These are phyloP conservation scores for Callithrix jacchus DNA, from an alignment of 2,113 vertebrate species.

Conservation along the genomic window DNA sequence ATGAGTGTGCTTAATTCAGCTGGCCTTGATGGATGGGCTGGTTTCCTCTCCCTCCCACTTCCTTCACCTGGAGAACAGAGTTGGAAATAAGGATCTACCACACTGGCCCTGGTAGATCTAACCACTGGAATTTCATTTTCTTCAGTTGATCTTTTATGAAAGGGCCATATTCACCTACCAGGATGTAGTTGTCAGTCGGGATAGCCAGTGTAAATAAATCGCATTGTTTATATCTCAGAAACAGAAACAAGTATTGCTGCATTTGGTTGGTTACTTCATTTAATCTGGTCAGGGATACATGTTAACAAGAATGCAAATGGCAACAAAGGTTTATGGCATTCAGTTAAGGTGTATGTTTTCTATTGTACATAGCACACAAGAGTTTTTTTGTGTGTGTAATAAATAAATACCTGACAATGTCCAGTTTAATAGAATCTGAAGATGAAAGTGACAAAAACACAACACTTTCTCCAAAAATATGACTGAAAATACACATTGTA, in stretches of 20 bases:
- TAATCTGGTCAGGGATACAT: background rate
- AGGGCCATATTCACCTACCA: background rate
- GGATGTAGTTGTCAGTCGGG: background rate
- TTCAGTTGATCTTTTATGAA: background rate
- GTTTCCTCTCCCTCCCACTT: background rate
- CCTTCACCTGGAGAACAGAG: background rate
- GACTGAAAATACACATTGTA: background rate
- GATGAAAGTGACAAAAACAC: background rate
- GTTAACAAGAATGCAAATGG: background rate
- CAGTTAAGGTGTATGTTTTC: background rate
- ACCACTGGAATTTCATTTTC: background rate
- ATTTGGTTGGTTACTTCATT: background rate
- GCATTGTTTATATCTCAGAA: background rate
- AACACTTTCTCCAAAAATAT: background rate
- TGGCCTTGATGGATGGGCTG: background rate
- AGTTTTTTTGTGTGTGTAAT: background rate
- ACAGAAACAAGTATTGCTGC: background rate
- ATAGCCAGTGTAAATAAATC: background rate
- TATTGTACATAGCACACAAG: background rate
- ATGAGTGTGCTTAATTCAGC: background rate
- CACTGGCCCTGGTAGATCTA: background rate
- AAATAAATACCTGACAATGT: background rate
- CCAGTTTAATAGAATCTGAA: background rate
- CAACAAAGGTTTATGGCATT: background rate
- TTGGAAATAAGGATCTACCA: background rate